Evolutionary conservation across 53 echinoderm and acorn worm genomes (phyloP), one percentile per base, ranked within the genome.

Genomic region (Paelopatides confundens): DNA sequence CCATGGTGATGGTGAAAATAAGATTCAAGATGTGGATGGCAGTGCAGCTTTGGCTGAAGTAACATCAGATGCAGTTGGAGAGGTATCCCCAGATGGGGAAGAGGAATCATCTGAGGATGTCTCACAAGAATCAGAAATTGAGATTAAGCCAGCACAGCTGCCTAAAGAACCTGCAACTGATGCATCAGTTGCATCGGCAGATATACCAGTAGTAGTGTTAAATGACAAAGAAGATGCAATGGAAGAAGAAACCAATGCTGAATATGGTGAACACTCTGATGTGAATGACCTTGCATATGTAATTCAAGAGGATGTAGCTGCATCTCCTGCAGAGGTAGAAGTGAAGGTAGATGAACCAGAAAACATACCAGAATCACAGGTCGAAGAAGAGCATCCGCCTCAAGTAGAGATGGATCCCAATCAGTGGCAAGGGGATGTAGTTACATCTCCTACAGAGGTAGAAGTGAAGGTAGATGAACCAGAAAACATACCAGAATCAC

Each of bases 71-170:
- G 89, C 93, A 29, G 78, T 78, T 36, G 95, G 86, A 69, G 88
- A 81, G 46, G 89, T 70, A 26, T 71, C 38, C 29, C 82, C 35
- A 62, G 82, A 66, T 26, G 93, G 76, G 67, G 90, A 93, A 35
- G 94, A 96, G 54, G 94, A 95, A 36, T 91, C 95, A 38, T 97
- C 95, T 29, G 98, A 97, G 33, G 90, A 87, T 31, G 95, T 90
- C 35, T 95, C 95, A 15, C 95, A 95, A 85, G 95, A 94, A 81
- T 95, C 95, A 47, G 93, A 97, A 47, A 95, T 99, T 85, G 99
- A 95, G 77, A 91, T 94, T 13, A 94, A 99, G 66, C 92, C 93
- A 68, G 40, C 49, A 35, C 49, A 66, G 11, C 81, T 58, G 36
- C 88, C 87, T 47, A 85, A 87, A 35, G 79, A 76, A 18, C 48